These are phyloP conservation scores for Xiphophorus birchmanni DNA, from an alignment of 2,797 vertebrate genomes.

Conservation along the genomic window DNA sequence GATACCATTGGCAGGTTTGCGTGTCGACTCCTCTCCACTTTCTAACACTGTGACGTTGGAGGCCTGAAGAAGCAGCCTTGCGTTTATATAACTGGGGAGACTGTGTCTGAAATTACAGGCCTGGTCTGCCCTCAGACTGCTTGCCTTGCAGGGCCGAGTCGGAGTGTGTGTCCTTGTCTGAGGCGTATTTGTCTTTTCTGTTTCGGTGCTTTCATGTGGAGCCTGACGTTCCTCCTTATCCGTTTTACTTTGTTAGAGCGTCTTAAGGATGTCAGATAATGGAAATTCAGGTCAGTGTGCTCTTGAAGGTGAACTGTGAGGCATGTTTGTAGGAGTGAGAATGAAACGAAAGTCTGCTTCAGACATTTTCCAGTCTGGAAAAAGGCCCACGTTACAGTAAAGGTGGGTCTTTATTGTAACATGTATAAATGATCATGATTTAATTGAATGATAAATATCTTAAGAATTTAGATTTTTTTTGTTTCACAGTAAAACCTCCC, in stretches of 20 bases:
- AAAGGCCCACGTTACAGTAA: not conserved
- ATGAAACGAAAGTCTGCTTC: not conserved
- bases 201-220: not conserved
- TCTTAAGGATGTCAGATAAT: constrained; percentile 2
- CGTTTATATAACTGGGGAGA: constrained; percentile 41
- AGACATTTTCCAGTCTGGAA: not conserved
- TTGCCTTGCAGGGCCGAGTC: not conserved
- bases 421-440: too few species aligned
- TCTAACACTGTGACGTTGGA: constrained; percentile 35
- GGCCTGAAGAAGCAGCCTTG: constrained; percentile 38
- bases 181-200: not conserved
- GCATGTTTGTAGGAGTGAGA: not conserved
- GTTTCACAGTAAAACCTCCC: too few species aligned
- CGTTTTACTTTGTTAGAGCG: not conserved
- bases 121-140: constrained; percentile 31
- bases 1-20: constrained; percentile 34
- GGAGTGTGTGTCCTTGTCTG: constrained; percentile 1
- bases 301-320: constrained; percentile 19
- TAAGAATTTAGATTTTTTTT: too few species aligned
- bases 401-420: not conserved
- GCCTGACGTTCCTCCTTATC: not conserved
- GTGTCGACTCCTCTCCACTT: constrained; percentile 23
- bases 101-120: constrained; percentile 59
- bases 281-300: constrained; percentile 23
- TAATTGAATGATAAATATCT: too few species aligned